Base-by-base conservation (phyloP, 2,113 vertebrate species). In the Craseonycteris thonglongyai region DNA sequence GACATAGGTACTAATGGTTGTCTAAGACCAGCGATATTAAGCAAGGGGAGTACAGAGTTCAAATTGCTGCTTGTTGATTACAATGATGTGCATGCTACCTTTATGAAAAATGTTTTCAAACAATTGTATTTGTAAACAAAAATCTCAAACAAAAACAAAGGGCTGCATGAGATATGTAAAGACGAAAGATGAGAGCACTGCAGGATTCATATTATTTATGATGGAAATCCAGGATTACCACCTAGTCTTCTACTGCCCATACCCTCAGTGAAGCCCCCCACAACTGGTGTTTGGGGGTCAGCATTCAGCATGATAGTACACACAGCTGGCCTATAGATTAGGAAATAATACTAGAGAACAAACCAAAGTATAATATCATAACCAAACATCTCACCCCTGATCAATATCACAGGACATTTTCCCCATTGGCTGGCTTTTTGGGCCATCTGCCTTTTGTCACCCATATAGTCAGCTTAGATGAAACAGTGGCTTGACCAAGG, bases 281-380 rank as follows among this genome's bases (percentile, higher is more conserved):
- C 9, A 35, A n/a, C 33, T 42, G 3, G 0, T 16, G 10, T 2
- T 47, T 30, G 51, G 33, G 59, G 38, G 21, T 11, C 42, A 61
- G 4, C 0, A 0, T 69, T 42, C 61, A 56, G 79, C 47, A 18
- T 0, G 7, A n/a, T 45, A 28, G 6, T 4, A 13, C 30, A 13
- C 61, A 56, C 2, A 33, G 12, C 79, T 0, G 10, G 71, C 51
- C 58, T 83, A 75, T 75, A 63, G 58, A 10, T 0, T 21, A 78
- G 35, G 40, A 19, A 84, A 65, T 22, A 69, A 22, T 8, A 18
- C 40, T 7, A 26, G 40, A 66, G 38, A 78, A 61, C 24, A 49
- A 33, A 14, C 18, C 56, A 61, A 61, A 33, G 66, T 28, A 6
- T 24, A 28, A n/a, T 0, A 19, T 40, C 56, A 42, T 16, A 75